phyloP scores from a whole-genome alignment of 2,113 vertebrate genomes.

The Athene noctua region DNA sequence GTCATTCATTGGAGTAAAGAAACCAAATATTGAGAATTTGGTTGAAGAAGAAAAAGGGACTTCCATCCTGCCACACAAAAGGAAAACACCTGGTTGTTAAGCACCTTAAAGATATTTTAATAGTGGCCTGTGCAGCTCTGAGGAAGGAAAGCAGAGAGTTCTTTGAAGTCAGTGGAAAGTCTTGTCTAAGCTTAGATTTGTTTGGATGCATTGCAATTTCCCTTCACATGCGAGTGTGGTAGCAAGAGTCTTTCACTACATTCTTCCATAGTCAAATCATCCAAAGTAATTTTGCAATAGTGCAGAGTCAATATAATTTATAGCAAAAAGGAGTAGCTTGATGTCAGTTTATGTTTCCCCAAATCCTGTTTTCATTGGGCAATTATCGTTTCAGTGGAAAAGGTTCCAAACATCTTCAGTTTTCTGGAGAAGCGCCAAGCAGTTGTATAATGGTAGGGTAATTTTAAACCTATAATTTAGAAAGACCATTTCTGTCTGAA shows the following conservation, averaged over 20 bases:
- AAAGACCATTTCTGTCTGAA: slow-evolving; percentile 25
- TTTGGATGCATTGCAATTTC: neutral
- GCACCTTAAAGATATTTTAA: neutral
- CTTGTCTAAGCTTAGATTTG: neutral
- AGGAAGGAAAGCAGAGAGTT: neutral
- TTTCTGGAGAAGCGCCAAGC: slow-evolving; percentile 30
- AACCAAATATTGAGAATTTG: neutral
- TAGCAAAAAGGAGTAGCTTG: slow-evolving; percentile 37
- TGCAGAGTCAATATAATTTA: slow-evolving; percentile 43
- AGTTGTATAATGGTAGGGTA: slow-evolving; percentile 40
- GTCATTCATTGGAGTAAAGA: neutral
- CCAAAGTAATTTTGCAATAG: slow-evolving; percentile 18
- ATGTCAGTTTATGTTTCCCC: slow-evolving; percentile 49
- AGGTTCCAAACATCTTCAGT: neutral
- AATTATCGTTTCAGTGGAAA: slow-evolving; percentile 28
- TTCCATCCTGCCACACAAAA: neutral
- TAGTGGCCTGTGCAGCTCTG: neutral
- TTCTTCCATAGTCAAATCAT: slow-evolving; percentile 39
- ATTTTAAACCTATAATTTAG: slow-evolving; percentile 53
- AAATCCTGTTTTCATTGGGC: slow-evolving; percentile 52
- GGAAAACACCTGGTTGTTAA: neutral
- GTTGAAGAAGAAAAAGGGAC: neutral
- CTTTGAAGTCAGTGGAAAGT: slow-evolving; percentile 40
- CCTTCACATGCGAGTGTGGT: neutral
- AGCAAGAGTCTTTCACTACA: slow-evolving; percentile 13